A percentile compares a stretch with the other conserved stretches of the same genome.
phyloP scores from a whole-genome alignment of 2,113 vertebrate genomes.

The Natator depressus region DNA sequence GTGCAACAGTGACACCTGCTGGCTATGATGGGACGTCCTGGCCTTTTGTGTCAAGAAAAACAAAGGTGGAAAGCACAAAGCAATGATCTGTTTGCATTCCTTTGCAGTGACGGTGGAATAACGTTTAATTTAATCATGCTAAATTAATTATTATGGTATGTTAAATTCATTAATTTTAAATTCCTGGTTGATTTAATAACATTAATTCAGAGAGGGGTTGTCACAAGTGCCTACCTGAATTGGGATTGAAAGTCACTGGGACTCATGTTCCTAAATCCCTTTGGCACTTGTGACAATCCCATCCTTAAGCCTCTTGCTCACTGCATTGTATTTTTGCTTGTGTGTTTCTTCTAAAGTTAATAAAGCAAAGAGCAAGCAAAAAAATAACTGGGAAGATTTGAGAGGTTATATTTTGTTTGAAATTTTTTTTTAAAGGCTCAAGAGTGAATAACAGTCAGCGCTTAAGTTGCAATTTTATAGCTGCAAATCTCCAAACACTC shows the following conservation, averaged over 20 bases:
- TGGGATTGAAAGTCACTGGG: neutral
- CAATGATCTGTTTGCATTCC: neutral
- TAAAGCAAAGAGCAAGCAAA: neutral
- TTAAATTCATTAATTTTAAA: neutral
- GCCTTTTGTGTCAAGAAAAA: neutral
- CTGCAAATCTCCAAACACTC: neutral
- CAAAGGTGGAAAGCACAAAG: neutral
- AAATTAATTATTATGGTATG: neutral
- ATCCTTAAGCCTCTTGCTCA: neutral
- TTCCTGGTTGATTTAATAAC: neutral
- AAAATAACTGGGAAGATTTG: neutral
- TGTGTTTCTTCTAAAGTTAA: neutral
- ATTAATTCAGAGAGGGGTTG: neutral
- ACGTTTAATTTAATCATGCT: neutral
- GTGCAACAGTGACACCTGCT: constrained; percentile 65
- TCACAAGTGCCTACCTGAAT: neutral
- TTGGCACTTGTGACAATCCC: neutral
- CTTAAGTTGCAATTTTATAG: neutral
- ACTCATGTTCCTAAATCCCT: neutral
- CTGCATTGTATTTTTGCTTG: neutral
- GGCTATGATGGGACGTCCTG: neutral
- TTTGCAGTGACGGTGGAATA: neutral
- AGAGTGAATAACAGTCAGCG: neutral
- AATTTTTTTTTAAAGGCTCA: neutral
- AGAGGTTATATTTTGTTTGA: neutral